Percentiles rank a stretch among this genome's conserved stretches.
phyloP scores from a whole-genome alignment of 2,113 vertebrate genomes.

The Synodontis membranacea region DNA sequence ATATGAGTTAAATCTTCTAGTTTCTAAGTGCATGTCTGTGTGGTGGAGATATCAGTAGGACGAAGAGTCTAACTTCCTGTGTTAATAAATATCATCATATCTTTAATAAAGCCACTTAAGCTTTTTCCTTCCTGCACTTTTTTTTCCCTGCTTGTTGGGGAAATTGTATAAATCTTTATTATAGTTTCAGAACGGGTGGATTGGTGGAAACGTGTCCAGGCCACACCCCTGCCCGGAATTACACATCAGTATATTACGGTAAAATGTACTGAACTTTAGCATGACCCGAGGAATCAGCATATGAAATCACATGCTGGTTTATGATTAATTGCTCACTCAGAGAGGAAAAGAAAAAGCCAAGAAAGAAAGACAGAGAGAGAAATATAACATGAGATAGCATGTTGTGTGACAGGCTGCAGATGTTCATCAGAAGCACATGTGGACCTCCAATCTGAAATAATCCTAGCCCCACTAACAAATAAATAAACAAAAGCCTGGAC shows the following conservation, averaged over 20 bases:
- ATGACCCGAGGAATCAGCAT: background rate
- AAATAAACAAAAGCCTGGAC: background rate
- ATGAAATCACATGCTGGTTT: background rate
- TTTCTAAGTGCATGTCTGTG: background rate
- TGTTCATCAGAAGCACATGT: too few species aligned
- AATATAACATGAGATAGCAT: background rate
- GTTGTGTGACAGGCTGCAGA: too few species aligned
- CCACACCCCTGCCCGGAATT: background rate
- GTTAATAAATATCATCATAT: too few species aligned
- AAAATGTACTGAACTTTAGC: background rate
- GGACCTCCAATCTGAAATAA: background rate
- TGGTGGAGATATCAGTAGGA: background rate
- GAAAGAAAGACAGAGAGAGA: background rate
- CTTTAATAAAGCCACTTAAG: background rate
- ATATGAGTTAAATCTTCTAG: background rate
- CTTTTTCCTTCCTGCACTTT: background rate
- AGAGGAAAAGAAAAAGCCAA: background rate
- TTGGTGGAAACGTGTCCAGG: background rate
- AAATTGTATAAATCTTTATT: background rate
- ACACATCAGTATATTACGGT: background rate
- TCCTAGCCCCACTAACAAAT: background rate
- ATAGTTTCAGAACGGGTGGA: background rate
- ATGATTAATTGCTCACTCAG: background rate
- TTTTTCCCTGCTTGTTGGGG: background rate
- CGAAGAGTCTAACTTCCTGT: background rate